A percentile compares a stretch with the other conserved stretches of the same genome.
Conservation (phyloP, 2,113 vertebrate genomes). For the Zosterops japonicus region DNA sequence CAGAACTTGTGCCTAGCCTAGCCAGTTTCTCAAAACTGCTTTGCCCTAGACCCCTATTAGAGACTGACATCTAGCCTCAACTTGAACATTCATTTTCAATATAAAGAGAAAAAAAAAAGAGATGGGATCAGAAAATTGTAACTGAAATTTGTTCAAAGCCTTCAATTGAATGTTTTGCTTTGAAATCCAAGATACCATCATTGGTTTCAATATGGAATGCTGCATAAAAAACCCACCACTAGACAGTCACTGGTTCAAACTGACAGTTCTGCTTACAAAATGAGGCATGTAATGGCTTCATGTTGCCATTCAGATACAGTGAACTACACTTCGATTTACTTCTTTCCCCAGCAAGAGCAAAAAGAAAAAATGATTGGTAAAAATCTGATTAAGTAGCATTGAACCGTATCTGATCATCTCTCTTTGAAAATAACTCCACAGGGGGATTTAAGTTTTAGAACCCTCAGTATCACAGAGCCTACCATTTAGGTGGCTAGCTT, state of each 20-base stretch:
- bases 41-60: neutral
- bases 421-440: neutral
- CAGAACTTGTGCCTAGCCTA: slow-evolving; percentile 12
- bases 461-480: neutral
- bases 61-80: neutral
- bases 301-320: neutral
- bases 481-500: neutral
- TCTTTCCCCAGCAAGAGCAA: neutral
- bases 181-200: neutral
- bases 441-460: neutral
- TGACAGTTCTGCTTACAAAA: neutral
- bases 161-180: neutral
- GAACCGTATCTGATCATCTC: neutral
- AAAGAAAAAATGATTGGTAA: neutral
- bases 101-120: neutral
- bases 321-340: neutral
- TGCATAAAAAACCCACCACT: neutral
- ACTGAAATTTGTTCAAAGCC: neutral
- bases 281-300: neutral
- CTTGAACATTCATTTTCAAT: neutral
- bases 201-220: neutral
- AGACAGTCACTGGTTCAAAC: neutral
- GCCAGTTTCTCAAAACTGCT: neutral
- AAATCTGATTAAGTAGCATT: slow-evolving; percentile 6
- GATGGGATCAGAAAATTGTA: neutral